Evolutionary conservation across 1,140 invertebrate species (phyloP), one percentile per base, ranked within the genome.

Genomic region (Drosophila chauvacae): DNA sequence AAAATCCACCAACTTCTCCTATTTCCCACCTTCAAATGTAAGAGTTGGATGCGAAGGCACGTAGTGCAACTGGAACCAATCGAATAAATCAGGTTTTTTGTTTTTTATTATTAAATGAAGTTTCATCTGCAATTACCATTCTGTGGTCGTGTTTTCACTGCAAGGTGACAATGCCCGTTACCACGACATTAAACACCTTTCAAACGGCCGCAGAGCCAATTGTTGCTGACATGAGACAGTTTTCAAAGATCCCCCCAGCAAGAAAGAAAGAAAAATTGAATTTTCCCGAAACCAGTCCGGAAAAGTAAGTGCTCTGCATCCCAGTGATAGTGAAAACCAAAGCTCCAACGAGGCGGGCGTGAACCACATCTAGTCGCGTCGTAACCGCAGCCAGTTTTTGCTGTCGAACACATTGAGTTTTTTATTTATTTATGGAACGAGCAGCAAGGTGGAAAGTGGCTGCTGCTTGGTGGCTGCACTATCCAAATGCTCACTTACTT

Each of bases 241-340:
- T 77, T 68, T 30, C 41, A 50, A 64, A 39, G 44, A 45, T 61
- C 30, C 37, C 33, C 33, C 68, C 28, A 57, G 26, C 47, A 6
- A 30, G 11, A 20, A 37, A 26, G 16, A 28, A 26, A 44, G n/a
- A 55, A 28, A 28, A 42, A 65, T 51, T 50, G 2, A 45, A 44
- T 68, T 51, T 44, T 16, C 35, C 53, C 63, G 37, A 53, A 77
- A 78, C 58, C 75, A 44, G 68, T 70, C 57, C 66, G 79, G 39
- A 47, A 39, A 57, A 60, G 77, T 72, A 57, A 60, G 77, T 72
- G 73, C 80, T 84, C 72, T 77, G 80, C 72, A 77, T 80, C 74
- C 66, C 74, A 87, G 58, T 84, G 83, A 87, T 83, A 87, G 83
- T 87, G 83, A 87, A 87, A 87, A 88, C 71, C 65, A 45, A 88